Percentiles rank a stretch among this genome's conserved stretches.
phyloP scores from a whole-genome alignment of 2,888 invertebrate genomes.

The Anthrax anthrax region DNA sequence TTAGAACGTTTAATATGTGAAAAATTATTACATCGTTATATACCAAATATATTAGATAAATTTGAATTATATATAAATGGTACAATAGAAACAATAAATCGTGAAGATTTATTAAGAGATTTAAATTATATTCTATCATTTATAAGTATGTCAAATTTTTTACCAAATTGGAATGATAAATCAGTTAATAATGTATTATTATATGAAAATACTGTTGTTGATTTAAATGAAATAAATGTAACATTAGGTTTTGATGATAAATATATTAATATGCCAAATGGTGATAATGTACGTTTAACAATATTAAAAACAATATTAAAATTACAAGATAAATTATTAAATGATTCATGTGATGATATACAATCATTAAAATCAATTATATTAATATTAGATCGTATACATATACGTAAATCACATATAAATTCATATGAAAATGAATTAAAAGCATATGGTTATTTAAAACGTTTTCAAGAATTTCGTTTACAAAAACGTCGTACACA shows the following conservation, averaged over 20 bases:
- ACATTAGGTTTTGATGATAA: constrained; percentile 34
- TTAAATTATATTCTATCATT: constrained; percentile 42
- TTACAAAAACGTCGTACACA: constrained; percentile 46
- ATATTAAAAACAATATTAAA: constrained; percentile 45
- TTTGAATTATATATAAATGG: constrained; percentile 43
- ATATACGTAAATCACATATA: constrained; percentile 9
- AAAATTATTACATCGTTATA: constrained; percentile 46
- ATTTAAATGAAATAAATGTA: constrained; percentile 25
- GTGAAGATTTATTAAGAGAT: constrained; percentile 49
- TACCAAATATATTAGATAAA: constrained; percentile 46
- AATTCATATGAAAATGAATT: constrained; percentile 43
- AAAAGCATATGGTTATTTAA: constrained; percentile 49
- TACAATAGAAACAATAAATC: constrained; percentile 36
- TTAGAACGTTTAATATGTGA: constrained; percentile 54
- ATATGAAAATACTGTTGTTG: constrained; percentile 35
- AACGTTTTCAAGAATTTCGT: constrained; percentile 47
- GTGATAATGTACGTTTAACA: constrained; percentile 50
- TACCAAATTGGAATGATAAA: constrained; percentile 49
- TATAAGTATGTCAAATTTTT: constrained; percentile 46
- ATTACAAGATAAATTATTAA: constrained; percentile 50
- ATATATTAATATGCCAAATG: constrained; percentile 44
- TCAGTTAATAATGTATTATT: no score
- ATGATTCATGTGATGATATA: constrained; percentile 62
- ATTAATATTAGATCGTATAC: constrained; percentile 31
- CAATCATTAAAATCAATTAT: constrained; percentile 47